These are phyloP conservation scores for Leucophenga varia DNA, from an alignment of 1,140 invertebrate species.

Conservation along the genomic window DNA sequence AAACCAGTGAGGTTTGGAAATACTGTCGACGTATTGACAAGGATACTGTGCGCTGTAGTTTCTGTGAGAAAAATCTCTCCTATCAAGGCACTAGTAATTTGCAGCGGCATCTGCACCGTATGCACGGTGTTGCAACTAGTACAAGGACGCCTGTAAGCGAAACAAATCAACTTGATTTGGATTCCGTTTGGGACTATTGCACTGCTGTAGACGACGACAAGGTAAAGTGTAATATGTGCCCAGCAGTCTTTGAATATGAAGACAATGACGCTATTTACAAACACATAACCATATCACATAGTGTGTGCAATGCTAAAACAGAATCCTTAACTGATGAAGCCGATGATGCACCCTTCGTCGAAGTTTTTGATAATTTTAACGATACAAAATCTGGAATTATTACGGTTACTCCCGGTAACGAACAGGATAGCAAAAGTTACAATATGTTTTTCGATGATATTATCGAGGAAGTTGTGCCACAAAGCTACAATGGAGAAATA, in stretches of 20 bases:
- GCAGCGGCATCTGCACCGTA: conserved; percentile 36
- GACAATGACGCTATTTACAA: conserved; percentile 13
- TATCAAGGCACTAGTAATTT: conserved; percentile 37
- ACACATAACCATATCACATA: conserved; percentile 11
- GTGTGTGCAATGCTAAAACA: no score
- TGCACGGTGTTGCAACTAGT: conserved; percentile 31
- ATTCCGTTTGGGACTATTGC: conserved; percentile 21
- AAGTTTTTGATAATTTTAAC: not conserved
- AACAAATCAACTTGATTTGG: not conserved
- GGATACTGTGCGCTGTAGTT: conserved; percentile 26
- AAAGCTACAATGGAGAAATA: no score
- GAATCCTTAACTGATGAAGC: no score
- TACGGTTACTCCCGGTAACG: no score
- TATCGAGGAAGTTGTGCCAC: conserved; percentile 21
- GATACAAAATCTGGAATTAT: no score
- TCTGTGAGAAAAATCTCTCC: conserved; percentile 32
- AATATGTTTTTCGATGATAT: conserved; percentile 15
- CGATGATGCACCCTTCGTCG: not conserved
- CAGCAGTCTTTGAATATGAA: conserved; percentile 21
- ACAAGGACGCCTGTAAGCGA: conserved; percentile 14
- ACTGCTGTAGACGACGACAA: conserved; percentile 9
- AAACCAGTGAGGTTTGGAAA: conserved; percentile 25
- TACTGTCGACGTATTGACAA: conserved; percentile 24
- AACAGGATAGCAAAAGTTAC: no score
- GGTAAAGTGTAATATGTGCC: conserved; percentile 35